Percentiles rank a stretch among this genome's conserved stretches.
Evolutionary conservation across 2,113 vertebrate species (phyloP).

Genomic region (Corythaeola cristata): DNA sequence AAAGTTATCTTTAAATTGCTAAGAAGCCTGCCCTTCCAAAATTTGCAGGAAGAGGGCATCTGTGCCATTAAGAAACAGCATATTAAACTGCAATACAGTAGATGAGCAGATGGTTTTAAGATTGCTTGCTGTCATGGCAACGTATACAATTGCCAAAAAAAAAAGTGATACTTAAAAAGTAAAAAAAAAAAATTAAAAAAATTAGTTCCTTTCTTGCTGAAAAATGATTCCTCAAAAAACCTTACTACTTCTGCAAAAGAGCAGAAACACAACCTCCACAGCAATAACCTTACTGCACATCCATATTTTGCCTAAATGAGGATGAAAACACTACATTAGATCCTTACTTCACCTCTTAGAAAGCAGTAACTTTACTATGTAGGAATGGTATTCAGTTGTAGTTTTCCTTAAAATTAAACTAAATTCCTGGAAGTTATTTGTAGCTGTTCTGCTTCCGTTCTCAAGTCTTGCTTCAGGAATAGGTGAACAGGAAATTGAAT

Average conservation of each 20-base stretch:
- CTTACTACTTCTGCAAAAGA: neutral
- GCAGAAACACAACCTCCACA: neutral
- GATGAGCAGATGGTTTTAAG: neutral
- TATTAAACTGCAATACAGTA: neutral
- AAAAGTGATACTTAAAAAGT: neutral
- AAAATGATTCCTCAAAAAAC: neutral
- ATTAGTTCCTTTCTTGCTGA: neutral
- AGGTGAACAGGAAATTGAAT: neutral
- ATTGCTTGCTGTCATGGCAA: neutral
- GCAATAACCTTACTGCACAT: neutral
- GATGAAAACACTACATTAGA: neutral
- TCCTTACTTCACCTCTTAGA: neutral
- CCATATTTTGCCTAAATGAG: neutral
- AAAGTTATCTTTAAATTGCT: neutral
- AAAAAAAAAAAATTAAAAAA: neutral
- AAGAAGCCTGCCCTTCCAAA: conserved; percentile 24
- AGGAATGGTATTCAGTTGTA: neutral
- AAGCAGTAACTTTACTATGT: neutral
- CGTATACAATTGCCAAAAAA: neutral
- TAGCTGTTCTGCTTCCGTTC: neutral
- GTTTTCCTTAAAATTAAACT: neutral
- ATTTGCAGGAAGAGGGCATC: conserved; percentile 42
- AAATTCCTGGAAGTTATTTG: neutral
- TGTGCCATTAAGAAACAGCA: neutral
- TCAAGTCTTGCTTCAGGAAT: neutral